Evolutionary conservation across 2,888 invertebrate species (phyloP), one percentile per base, ranked within the genome.

Genomic region (Drosophila pegasa): DNA sequence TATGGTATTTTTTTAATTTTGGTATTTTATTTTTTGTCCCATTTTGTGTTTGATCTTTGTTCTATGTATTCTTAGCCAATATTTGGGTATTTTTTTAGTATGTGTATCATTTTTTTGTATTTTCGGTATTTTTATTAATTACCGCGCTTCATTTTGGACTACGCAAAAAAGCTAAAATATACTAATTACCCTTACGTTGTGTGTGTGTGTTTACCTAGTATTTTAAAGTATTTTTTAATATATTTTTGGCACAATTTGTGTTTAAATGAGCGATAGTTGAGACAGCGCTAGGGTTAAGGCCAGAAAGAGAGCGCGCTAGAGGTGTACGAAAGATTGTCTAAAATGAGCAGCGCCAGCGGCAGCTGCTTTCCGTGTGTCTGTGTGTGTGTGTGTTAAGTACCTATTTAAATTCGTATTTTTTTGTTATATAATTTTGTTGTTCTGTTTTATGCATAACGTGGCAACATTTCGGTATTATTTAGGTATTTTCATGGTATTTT

Each of bases 321-420:
- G 48, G 48, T 43, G 54, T 51, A n/a, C 38, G 38, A 67, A 27
- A 35, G 67, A 67, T 67, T 67, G 66, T 67, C 66, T 33, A 57
- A 52, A 59, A 52, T 43, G 58, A 67, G 51, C 41, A 38, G 45
- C 16, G 47, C 47, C 6, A 33, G 45, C 9, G 18, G 40, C 14
- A 5, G 27, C 12, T 31, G 10, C 16, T 10, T 41, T 48, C 33
- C n/a, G 40, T 48, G 47, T 35, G 38, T 57, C 70, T 59, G 59
- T 41, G 37, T 54, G 52, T 59, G 29, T 41, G 51, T 51, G 51
- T 67, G 50, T 77, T 84, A 75, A 78, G 85, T 87, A 69, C 63
- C 85, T 81, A 83, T 81, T 82, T 83, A 83, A 83, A 83, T 83
- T 83, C 83, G 83, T 79, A 71, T 87, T 80, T 62, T 40, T 33